phyloP scores from a whole-genome alignment of 1,140 invertebrate species.

The Drosophila parvula region DNA sequence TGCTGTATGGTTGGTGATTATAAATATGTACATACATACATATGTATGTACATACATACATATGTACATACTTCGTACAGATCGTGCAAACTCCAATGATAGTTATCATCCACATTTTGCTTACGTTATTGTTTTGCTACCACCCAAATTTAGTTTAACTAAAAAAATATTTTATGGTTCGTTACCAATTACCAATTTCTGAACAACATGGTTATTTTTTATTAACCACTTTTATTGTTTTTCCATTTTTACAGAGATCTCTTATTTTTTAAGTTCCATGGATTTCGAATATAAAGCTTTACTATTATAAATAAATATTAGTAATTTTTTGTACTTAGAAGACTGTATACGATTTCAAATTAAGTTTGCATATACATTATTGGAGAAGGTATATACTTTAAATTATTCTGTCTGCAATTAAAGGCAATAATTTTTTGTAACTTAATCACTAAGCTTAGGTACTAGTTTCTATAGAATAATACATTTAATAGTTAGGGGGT shows the following conservation, averaged over 20 bases:
- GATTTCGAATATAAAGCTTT: neutral
- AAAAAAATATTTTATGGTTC: too few relatives aligned
- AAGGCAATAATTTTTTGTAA: slow-evolving; percentile 2
- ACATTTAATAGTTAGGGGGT: neutral
- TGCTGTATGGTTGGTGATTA: too few relatives aligned
- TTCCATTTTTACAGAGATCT: neutral
- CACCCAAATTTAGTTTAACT: too few relatives aligned
- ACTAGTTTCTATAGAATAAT: neutral
- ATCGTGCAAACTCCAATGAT: too few relatives aligned
- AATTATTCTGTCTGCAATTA: slow-evolving; percentile 1
- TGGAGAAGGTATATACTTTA: neutral
- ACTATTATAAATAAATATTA: neutral
- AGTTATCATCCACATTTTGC: too few relatives aligned
- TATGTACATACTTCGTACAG: too few relatives aligned
- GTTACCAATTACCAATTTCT: too few relatives aligned
- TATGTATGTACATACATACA: too few relatives aligned
- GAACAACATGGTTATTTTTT: too few relatives aligned
- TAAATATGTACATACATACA: too few relatives aligned
- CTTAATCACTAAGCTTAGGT: neutral
- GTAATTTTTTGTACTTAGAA: slow-evolving; percentile 2
- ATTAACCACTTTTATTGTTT: slow-evolving; percentile 4
- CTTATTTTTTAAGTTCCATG: neutral
- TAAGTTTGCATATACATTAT: neutral
- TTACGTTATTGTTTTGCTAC: too few relatives aligned
- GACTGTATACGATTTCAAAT: neutral